Evolutionary conservation across 2,888 invertebrate genomes (phyloP).

Genomic region (Frankliniella intonsa): DNA sequence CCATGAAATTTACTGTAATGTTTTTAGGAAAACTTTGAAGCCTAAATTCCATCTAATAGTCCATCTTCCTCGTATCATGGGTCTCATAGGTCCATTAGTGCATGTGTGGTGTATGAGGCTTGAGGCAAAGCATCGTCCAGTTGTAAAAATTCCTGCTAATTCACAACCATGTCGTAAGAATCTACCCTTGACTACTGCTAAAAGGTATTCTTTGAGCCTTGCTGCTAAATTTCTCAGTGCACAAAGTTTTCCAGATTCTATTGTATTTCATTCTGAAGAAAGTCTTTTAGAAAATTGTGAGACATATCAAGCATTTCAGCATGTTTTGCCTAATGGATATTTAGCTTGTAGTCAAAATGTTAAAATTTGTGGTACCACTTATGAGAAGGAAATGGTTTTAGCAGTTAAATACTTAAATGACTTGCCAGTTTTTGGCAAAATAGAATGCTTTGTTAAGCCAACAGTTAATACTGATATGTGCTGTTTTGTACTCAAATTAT

Average conservation of each 20-base stretch:
- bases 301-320: background rate
- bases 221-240: background rate
- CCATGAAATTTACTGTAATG: constrained; percentile 32
- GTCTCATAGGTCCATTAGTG: constrained; percentile 33
- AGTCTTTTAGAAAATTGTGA: background rate
- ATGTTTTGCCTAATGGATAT: background rate
- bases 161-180: background rate
- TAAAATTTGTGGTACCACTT: background rate
- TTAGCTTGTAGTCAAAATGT: background rate
- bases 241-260: background rate
- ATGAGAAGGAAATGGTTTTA: background rate
- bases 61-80: constrained; percentile 35
- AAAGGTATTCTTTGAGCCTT: background rate
- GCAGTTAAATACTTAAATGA: background rate
- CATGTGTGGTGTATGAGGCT: constrained; percentile 36
- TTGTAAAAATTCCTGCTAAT: background rate
- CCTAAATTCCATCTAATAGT: constrained; percentile 35
- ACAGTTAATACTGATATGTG: background rate
- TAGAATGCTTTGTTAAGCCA: background rate
- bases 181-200: background rate
- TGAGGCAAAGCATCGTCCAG: constrained; percentile 36
- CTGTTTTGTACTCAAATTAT: background rate
- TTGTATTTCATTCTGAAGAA: background rate
- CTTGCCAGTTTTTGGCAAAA: background rate
- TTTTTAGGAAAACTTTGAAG: constrained; percentile 34